A percentile compares a stretch with the other conserved stretches of the same genome.
These are phyloP conservation scores for Mesoligia furuncula DNA, from an alignment of 2,888 invertebrate species.

Conservation along the genomic window DNA sequence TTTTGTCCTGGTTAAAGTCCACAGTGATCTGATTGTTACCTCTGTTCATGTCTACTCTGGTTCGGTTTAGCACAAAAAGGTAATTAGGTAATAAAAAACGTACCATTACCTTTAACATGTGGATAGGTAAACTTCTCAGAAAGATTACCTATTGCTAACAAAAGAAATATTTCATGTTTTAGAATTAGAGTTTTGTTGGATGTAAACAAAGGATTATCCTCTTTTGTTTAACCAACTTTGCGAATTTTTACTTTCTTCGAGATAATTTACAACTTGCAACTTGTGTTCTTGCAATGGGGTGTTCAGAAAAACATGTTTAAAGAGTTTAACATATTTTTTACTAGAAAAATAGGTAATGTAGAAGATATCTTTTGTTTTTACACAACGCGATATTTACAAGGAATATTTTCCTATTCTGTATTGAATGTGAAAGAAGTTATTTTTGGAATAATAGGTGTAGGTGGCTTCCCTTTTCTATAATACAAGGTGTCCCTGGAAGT, in stretches of 20 bases:
- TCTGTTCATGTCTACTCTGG: conserved; percentile 71
- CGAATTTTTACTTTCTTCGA: conserved; percentile 12
- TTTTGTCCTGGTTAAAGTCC: conserved; percentile 38
- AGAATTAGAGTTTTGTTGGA: conserved; percentile 29
- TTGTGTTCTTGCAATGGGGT: conserved; percentile 21
- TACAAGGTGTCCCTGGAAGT: too few relatives aligned
- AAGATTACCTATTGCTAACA: conserved; percentile 63
- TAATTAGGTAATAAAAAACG: not conserved
- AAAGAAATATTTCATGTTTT: conserved; percentile 55
- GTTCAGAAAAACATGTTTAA: conserved; percentile 15
- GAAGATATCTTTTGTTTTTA: not conserved
- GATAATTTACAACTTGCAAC: conserved; percentile 34
- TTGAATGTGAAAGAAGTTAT: not conserved
- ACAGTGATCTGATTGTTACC: conserved; percentile 43
- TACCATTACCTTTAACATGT: conserved; percentile 30
- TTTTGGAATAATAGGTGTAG: not conserved
- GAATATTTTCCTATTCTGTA: not conserved
- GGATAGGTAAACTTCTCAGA: conserved; percentile 65
- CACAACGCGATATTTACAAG: not conserved
- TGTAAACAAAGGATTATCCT: conserved; percentile 78
- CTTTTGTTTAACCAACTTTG: conserved; percentile 48
- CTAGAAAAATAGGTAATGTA: not conserved
- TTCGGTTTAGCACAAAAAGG: conserved; percentile 53
- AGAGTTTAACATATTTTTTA: not conserved
- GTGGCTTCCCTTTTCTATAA: too few relatives aligned